Conservation (phyloP, 1,140 invertebrate genomes). For the Hestina assimilis region DNA sequence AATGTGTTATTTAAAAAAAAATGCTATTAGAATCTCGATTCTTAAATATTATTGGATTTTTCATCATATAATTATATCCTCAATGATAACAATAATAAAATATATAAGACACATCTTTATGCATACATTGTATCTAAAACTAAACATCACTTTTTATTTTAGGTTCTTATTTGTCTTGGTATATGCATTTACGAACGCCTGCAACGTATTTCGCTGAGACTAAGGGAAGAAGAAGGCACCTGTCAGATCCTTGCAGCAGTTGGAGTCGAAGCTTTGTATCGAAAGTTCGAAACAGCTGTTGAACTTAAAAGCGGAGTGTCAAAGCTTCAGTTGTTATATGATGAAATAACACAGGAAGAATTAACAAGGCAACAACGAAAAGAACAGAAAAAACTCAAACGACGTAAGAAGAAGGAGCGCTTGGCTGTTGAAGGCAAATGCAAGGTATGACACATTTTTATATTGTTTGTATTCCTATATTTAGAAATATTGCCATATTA, state of each 20-base stretch:
- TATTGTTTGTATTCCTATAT: no score
- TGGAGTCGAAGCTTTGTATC: constrained; percentile 90
- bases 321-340: constrained; percentile 89
- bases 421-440: constrained; percentile 66
- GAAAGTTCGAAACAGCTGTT: constrained; percentile 93
- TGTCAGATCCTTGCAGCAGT: constrained; percentile 94
- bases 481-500: no score
- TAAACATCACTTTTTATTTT: no score
- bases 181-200: constrained; percentile 94
- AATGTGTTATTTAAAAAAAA: no score
- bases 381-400: constrained; percentile 92
- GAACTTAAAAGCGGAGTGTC: constrained; percentile 93
- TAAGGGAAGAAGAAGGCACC: constrained; percentile 93
- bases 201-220: constrained; percentile 89
- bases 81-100: no score
- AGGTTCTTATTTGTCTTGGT: constrained; percentile 92
- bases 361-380: constrained; percentile 88
- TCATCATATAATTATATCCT: no score
- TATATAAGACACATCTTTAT: no score
- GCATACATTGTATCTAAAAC: no score
- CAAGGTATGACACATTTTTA: constrained; percentile 50
- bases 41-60: no score
- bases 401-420: constrained; percentile 89
- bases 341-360: constrained; percentile 91
- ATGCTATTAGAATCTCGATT: no score